Conservation (phyloP, 2,797 vertebrate species). For the Catostomus latipinnis region DNA sequence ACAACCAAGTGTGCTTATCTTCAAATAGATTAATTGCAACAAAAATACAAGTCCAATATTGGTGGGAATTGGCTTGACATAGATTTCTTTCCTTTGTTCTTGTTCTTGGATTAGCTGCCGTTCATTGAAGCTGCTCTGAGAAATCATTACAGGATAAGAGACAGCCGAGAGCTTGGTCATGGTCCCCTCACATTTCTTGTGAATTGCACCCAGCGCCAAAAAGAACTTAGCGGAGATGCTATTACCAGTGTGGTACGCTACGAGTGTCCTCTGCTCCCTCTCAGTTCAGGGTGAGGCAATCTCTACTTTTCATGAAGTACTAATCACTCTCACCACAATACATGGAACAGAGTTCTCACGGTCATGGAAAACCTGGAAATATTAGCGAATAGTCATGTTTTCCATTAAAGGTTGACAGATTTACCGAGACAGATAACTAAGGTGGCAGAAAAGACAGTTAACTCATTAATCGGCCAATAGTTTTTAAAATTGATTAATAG, state of each 20-base stretch:
- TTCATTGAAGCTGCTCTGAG: conserved; percentile 75
- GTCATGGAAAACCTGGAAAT: no score
- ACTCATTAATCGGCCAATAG: no score
- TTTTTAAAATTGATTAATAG: no score
- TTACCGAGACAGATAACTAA: no score
- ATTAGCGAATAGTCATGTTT: no score
- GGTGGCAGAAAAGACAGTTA: no score
- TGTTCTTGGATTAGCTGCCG: conserved; percentile 64
- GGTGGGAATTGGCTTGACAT: not conserved
- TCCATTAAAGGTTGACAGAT: no score
- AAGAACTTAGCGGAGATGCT: conserved; percentile 57
- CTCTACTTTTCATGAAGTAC: no score
- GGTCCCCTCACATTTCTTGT: conserved; percentile 72
- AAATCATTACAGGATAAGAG: conserved; percentile 74
- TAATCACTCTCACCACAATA: no score
- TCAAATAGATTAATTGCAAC: not conserved
- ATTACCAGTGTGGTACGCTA: conserved; percentile 71
- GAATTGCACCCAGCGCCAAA: conserved; percentile 70
- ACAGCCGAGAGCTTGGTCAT: conserved; percentile 77
- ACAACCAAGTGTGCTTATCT: not conserved
- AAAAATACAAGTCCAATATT: not conserved
- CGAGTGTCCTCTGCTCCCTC: conserved; percentile 76
- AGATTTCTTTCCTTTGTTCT: not conserved
- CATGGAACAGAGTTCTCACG: no score
- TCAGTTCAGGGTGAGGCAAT: conserved; percentile 62